Base-by-base conservation (phyloP, 2,888 invertebrate genomes). In the Plagodis pulveraria region DNA sequence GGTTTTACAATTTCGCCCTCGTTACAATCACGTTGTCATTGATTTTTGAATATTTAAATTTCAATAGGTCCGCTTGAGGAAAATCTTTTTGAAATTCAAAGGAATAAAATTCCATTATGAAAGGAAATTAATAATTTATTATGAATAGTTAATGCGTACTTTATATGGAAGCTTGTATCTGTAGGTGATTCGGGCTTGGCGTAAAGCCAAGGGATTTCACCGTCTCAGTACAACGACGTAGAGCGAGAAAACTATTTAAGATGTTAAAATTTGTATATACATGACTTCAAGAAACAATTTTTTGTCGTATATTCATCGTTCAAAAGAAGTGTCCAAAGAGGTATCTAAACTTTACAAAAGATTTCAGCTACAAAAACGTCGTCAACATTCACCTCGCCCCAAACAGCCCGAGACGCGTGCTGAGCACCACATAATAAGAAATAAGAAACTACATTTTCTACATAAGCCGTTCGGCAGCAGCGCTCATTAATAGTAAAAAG, bases 401-500 rank as follows among this genome's bases (percentile, higher is more conserved):
- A 52, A 46, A 22, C 22, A 66, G 65, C 67, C 63, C 57, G 54
- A 47, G 63, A 59, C 58, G 45, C 61, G 67, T 63, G 64, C 61
- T 65, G 57, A 56, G 58, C 58, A 58, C 50, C 56, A 56, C 57
- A 65, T 57, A 56, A 62, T 65, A 56, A 59, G 64, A 70, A 65
- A 72, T 69, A 72, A 72, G 70, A 66, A 71, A 74, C 67, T 69
- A 70, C 70, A 71, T 62, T 71, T 64, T 63, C 62, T 59, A 67
- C 66, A 71, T 72, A 71, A 71, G 61, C 67, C 57, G 65, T 69
- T 67, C 66, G 59, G 66, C 69, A 66, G 40, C 58, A 66, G 69
- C 63, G 64, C 66, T 80, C 78, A 81, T 81, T 81, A 79, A 79
- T 79, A 80, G 76, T 79, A 77, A 76, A 76, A 81, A 78, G 76